These are phyloP conservation scores for Vidua chalybeata DNA, from an alignment of 2,113 vertebrate genomes.

Conservation along the genomic window DNA sequence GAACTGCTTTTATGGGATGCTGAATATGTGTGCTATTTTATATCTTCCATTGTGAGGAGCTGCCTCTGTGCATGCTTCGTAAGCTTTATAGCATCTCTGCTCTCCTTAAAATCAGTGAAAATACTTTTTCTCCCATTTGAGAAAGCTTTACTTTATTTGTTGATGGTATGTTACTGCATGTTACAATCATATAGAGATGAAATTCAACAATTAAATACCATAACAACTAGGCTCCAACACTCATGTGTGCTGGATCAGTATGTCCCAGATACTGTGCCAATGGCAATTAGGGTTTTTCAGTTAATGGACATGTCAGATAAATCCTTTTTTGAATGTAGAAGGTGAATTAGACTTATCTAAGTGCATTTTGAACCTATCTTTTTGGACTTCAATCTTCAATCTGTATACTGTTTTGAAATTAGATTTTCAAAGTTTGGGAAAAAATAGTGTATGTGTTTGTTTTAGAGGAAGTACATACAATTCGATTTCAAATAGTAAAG, in stretches of 20 bases:
- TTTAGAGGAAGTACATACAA: background rate
- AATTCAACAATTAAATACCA: background rate
- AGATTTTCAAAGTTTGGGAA: background rate
- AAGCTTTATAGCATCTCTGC: background rate
- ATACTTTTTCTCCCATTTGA: background rate
- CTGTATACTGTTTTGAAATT: background rate
- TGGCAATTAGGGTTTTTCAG: background rate
- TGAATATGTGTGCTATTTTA: background rate
- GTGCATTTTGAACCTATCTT: background rate
- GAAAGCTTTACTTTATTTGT: background rate
- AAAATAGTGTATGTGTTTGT: background rate
- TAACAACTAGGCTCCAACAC: background rate
- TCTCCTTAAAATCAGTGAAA: background rate
- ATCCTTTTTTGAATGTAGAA: background rate
- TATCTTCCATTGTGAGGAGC: background rate
- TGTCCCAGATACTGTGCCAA: background rate
- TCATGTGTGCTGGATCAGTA: background rate
- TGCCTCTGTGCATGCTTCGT: background rate
- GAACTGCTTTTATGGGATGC: background rate
- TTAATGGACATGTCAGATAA: background rate
- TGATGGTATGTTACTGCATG: background rate
- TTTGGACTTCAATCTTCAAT: background rate
- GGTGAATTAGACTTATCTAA: background rate
- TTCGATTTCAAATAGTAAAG: background rate
- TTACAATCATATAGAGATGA: background rate